phyloP scores from a whole-genome alignment of 2,797 vertebrate genomes.

The Gadopsis marmoratus region DNA sequence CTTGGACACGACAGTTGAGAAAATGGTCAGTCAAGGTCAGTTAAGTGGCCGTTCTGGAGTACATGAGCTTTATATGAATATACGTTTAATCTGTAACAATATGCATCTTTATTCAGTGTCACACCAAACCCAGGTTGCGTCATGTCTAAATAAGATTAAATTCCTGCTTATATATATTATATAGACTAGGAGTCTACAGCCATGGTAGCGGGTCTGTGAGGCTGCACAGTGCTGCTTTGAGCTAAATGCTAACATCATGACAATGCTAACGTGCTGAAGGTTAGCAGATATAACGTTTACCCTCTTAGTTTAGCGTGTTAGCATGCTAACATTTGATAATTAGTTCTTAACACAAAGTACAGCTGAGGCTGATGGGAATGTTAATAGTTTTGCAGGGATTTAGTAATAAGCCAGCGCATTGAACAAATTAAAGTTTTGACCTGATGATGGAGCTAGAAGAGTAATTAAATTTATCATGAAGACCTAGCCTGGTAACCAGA shows the following conservation, averaged over 20 bases:
- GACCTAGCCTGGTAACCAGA: too few relatives aligned
- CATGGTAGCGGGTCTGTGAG: not conserved
- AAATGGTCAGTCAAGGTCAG: not conserved
- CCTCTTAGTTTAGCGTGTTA: too few relatives aligned
- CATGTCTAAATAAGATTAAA: too few relatives aligned
- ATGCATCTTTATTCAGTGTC: not conserved
- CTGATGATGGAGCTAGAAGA: not conserved
- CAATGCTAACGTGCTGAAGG: too few relatives aligned
- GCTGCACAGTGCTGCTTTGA: not conserved
- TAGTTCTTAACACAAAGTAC: not conserved
- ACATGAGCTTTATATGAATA: not conserved
- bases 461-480: not conserved
- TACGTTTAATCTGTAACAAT: not conserved
- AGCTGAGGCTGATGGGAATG: not conserved
- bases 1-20: not conserved
- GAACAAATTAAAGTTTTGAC: not conserved
- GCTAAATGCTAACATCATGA: not conserved
- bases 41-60: not conserved
- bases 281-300: too few relatives aligned
- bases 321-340: not conserved
- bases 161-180: too few relatives aligned
- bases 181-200: not conserved
- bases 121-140: not conserved
- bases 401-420: not conserved
- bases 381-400: not conserved